A percentile compares a stretch with the other conserved stretches of the same genome.
Conservation (phyloP, 2,113 vertebrate species). For the Sciurus niger region DNA sequence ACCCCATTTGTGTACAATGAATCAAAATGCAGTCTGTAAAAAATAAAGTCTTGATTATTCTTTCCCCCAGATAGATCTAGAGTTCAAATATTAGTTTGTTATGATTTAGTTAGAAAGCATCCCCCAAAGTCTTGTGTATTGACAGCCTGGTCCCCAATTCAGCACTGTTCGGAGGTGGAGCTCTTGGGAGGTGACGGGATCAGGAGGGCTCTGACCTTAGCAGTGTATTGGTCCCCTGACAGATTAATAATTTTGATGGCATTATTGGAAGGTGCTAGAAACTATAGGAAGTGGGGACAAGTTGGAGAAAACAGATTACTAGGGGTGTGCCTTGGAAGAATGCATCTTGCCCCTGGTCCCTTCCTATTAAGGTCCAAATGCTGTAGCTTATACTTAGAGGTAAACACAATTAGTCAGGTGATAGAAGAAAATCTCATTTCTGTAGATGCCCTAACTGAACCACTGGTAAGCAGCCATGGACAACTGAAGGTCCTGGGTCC, state of each 20-base stretch:
- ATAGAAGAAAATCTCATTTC: background rate
- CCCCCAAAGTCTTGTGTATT: no score
- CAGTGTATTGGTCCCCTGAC: background rate
- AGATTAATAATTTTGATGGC: background rate
- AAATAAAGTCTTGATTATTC: background rate
- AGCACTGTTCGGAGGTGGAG: no score
- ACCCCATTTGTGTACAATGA: no score
- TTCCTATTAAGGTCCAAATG: background rate
- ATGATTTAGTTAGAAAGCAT: background rate
- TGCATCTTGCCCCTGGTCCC: background rate
- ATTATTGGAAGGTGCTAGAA: background rate
- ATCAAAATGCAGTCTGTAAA: no score
- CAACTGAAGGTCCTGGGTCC: background rate
- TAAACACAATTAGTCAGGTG: background rate
- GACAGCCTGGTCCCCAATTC: background rate
- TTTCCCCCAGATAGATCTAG: background rate
- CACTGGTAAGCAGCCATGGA: fast-evolving
- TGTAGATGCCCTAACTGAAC: background rate
- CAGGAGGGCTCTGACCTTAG: background rate
- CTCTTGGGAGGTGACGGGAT: background rate
- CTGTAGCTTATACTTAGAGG: background rate
- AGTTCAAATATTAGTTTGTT: constrained; percentile 57
- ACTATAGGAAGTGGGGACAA: background rate
- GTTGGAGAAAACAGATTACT: background rate
- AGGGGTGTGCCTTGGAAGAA: background rate